Conservation (phyloP, 2,888 invertebrate genomes). For the Holacanthella duospinosa region DNA sequence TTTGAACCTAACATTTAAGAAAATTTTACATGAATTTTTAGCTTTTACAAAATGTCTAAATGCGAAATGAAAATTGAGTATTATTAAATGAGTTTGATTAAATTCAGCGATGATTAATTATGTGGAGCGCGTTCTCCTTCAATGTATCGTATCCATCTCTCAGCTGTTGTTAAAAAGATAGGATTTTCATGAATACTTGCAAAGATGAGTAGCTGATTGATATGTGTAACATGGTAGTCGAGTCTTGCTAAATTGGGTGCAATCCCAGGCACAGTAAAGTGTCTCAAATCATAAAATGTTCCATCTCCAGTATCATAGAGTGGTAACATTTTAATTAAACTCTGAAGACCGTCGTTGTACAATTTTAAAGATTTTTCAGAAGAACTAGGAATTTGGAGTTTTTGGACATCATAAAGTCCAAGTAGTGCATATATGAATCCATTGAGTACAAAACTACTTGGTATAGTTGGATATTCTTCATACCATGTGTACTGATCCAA, state of each 20-base stretch:
- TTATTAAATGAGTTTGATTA: no score
- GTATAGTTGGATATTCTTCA: constrained; percentile 95
- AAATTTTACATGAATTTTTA: no score
- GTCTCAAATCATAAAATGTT: constrained; percentile 89
- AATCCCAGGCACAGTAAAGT: constrained; percentile 68
- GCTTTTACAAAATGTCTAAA: no score
- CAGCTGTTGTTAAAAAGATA: constrained; percentile 69
- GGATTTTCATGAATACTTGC: constrained; percentile 54
- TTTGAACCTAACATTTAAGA: no score
- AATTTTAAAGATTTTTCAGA: constrained; percentile 61
- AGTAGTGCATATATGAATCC: constrained; percentile 96
- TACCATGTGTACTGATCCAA: constrained; percentile 85
- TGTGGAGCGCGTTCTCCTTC: constrained; percentile 87
- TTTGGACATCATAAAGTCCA: constrained; percentile 88
- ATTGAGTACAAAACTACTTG: constrained; percentile 89
- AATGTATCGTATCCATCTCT: constrained; percentile 91
- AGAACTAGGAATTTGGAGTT: constrained; percentile 57
- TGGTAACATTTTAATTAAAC: constrained; percentile 74
- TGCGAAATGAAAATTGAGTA: no score
- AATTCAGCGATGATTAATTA: no score
- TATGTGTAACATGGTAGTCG: constrained; percentile 98
- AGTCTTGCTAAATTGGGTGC: constrained; percentile 92
- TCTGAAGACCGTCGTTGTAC: constrained; percentile 72
- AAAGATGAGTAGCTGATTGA: constrained; percentile 45
- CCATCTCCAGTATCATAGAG: constrained; percentile 92